These are phyloP conservation scores for Coptodon bakossiorum DNA, from an alignment of 2,113 vertebrate species.

Conservation along the genomic window DNA sequence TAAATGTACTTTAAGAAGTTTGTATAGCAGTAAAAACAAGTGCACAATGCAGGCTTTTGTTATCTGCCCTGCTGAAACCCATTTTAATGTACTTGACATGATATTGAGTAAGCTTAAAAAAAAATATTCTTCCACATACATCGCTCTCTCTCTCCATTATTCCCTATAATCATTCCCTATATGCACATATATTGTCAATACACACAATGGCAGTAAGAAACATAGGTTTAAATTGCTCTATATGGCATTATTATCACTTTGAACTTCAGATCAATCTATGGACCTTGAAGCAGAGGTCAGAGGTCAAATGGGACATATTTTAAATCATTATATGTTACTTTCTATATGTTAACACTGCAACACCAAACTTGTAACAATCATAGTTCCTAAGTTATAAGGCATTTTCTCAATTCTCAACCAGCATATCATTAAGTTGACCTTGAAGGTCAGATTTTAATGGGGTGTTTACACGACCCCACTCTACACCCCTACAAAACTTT, in stretches of 20 bases:
- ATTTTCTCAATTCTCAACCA: neutral
- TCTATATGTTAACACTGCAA: neutral
- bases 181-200: neutral
- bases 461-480: no score
- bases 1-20: neutral
- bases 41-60: neutral
- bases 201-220: neutral
- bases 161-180: neutral
- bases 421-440: no score
- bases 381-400: neutral
- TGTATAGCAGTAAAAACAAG: neutral
- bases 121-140: neutral
- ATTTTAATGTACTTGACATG: neutral
- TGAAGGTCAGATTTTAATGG: no score
- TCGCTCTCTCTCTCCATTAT: neutral
- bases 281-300: neutral
- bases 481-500: no score
- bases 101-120: neutral
- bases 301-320: neutral
- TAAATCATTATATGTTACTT: neutral
- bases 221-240: neutral
- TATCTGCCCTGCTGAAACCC: neutral
- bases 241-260: neutral
- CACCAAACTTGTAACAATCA: neutral
- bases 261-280: neutral